phyloP scores from a whole-genome alignment of 2,888 invertebrate genomes.

The Linyphia triangularis region DNA sequence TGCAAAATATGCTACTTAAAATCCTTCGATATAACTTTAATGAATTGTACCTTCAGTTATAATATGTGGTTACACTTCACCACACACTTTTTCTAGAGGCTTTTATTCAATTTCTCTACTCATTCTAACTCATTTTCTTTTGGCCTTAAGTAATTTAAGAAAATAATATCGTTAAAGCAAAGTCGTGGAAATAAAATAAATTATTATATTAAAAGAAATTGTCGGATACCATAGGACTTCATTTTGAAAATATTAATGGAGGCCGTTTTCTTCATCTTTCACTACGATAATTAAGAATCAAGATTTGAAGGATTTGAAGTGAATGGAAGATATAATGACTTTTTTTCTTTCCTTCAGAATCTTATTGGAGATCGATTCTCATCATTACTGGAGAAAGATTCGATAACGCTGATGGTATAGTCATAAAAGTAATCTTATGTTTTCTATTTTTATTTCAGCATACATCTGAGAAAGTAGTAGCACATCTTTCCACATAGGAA shows the following conservation, averaged over 20 bases:
- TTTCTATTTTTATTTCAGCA: not conserved
- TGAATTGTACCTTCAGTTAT: not conserved
- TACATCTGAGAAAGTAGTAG: not conserved
- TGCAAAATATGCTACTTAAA: too few species aligned
- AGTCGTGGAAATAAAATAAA: not conserved
- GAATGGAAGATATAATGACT: constrained; percentile 39
- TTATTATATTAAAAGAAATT: constrained; percentile 1
- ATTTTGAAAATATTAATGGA: constrained; percentile 42
- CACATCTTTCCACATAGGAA: not conserved
- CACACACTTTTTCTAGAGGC: not conserved
- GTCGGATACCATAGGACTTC: constrained; percentile 10
- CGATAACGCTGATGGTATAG: constrained; percentile 9
- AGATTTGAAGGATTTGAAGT: constrained; percentile 39
- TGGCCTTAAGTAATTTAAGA: not conserved
- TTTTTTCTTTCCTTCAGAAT: not conserved
- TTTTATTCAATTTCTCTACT: not conserved
- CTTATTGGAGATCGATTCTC: constrained; percentile 33
- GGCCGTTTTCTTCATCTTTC: constrained; percentile 28
- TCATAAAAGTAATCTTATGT: constrained; percentile 4
- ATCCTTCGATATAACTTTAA: too few species aligned
- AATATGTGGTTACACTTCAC: not conserved
- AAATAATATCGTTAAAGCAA: constrained; percentile 35
- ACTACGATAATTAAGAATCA: constrained; percentile 44
- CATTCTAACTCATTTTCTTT: not conserved
- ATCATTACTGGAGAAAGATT: constrained; percentile 10